Conservation (phyloP, 2,797 vertebrate genomes). For the Mormyrus proboscirostris region DNA sequence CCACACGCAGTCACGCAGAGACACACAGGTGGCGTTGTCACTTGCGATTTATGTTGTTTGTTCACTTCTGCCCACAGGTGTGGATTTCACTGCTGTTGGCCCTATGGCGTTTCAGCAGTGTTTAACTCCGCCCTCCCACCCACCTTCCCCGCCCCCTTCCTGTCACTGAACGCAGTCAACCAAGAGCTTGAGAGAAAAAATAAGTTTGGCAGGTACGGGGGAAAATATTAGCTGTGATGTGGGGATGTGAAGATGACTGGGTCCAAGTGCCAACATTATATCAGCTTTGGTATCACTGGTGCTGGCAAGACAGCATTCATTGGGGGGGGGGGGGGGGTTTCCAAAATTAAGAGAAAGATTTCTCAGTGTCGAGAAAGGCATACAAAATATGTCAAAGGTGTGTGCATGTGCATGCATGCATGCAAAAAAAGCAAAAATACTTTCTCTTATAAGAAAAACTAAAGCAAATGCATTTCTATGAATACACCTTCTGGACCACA, state of each 20-base stretch:
- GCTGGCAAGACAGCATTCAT: background rate
- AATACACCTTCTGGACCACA: background rate
- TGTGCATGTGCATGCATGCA: background rate
- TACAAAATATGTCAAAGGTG: background rate
- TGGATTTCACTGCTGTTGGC: background rate
- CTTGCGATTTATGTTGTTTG: constrained; percentile 12
- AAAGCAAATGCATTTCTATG: background rate
- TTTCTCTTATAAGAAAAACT: background rate
- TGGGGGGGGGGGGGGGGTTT: background rate
- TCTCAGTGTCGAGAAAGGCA: background rate
- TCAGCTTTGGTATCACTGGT: background rate
- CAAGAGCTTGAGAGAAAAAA: background rate
- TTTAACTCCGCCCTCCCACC: background rate
- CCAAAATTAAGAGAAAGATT: background rate
- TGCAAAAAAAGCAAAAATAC: background rate
- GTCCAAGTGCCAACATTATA: background rate
- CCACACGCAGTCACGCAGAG: background rate
- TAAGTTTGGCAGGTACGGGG: background rate
- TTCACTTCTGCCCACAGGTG: constrained; percentile 5
- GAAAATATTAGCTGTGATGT: constrained; percentile 6
- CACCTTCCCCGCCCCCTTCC: background rate
- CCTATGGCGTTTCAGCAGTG: background rate
- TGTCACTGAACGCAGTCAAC: background rate
- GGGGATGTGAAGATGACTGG: background rate
- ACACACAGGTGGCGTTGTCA: constrained; percentile 20